Evolutionary conservation across 2,888 invertebrate species (phyloP), one percentile per base, ranked within the genome.

Genomic region (Diarsia brunnea): DNA sequence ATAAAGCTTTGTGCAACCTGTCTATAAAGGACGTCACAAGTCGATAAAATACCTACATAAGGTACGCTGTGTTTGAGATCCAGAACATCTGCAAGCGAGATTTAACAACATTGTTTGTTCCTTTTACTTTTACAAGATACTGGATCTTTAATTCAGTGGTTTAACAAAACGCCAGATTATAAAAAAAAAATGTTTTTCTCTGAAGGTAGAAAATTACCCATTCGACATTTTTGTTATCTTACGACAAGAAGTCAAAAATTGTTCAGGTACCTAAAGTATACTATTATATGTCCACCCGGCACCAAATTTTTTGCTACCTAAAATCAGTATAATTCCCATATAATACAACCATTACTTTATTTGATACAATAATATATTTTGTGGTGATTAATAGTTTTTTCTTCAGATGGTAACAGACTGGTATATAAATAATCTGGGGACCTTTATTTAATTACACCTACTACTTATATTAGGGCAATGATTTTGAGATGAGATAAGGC

Each of bases 401-500:
- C 47, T 16, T 47, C 47, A 47, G 47, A 47, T 16, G 47, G 47
- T 47, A 5, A 47, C 16, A 47, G 47, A 47, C 16, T 47, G 53
- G n/a, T 53, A 53, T 49, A 24, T 68, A 12, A 38, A 69, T 43
- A 27, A 31, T 43, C 19, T 43, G 24, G 43, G 64, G 27, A 43
- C 19, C 43, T 21, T 27, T 64, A 31, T 61, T 21, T 27, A 27
- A 31, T 61, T 16, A 58, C 16, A 58, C 16, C n/a, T n/a, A n/a
- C n/a, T n/a, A 58, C 55, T 55, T 55, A 24, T 24, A 24, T 2
- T 24, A 24, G 16, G 55, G 55, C 24, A 55, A 4, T 4, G n/a
- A 24, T 58, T 16, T 60, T 43, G 1, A 43, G 38, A 21, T 27
- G 7, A 74, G 16, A 49, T 21, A 55, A 8, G 89, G 90, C 89